Conservation (phyloP, 2,797 vertebrate species). For the Otolemur crassicaudatus region DNA sequence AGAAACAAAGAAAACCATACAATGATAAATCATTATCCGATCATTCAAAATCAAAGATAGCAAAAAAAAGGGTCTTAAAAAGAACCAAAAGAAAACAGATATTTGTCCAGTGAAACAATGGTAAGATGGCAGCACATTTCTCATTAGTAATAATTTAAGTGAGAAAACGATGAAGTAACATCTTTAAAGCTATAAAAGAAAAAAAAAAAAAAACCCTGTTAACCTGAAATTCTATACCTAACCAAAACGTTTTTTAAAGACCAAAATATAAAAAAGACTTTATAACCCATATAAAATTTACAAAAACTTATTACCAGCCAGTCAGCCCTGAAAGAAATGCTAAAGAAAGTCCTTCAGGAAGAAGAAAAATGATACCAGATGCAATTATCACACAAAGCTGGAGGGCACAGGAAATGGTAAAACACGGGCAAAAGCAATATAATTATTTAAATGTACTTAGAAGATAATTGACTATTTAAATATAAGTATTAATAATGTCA, state of each 20-base stretch:
- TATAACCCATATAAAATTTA: background rate
- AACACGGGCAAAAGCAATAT: background rate
- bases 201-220: background rate
- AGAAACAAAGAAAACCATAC: background rate
- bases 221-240: background rate
- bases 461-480: background rate
- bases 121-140: background rate
- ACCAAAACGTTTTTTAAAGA: background rate
- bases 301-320: background rate
- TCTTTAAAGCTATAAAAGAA: background rate
- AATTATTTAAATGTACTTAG: background rate
- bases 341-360: background rate
- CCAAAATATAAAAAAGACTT: background rate
- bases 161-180: background rate
- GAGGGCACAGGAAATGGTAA: background rate
- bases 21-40: background rate
- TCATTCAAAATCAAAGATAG: background rate
- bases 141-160: background rate
- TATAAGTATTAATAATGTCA: background rate
- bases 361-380: background rate
- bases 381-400: background rate
- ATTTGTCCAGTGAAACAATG: background rate
- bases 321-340: background rate
- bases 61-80: background rate
- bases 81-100: background rate